Conservation (phyloP, 2,113 vertebrate species). For the Mus spicilegus region DNA sequence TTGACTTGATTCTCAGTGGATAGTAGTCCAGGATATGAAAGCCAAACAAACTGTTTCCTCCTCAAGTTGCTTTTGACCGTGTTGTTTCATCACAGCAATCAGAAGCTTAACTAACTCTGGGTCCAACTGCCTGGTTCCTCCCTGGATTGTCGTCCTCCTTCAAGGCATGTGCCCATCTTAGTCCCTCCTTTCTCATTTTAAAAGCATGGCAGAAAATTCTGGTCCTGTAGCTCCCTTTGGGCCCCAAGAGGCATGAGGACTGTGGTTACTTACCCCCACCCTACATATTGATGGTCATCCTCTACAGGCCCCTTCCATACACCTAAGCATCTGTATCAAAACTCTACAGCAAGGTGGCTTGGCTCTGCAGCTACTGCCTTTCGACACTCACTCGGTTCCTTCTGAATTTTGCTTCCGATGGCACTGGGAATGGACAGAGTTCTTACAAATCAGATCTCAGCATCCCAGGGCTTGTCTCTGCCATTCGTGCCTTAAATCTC, state of each 20-base stretch:
- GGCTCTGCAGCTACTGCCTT: background rate
- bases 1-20: background rate
- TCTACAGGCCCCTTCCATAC: background rate
- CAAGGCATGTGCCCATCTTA: background rate
- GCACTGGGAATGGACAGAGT: background rate
- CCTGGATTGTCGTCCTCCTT: background rate
- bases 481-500: background rate
- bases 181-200: background rate
- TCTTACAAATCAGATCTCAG: background rate
- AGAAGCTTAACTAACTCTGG: background rate
- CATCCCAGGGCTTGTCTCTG: background rate
- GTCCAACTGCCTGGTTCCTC: background rate
- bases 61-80: background rate
- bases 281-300: accelerated
- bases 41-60: background rate
- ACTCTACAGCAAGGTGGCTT: background rate
- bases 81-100: background rate
- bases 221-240: background rate
- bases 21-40: background rate
- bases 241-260: background rate
- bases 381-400: background rate
- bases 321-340: too few relatives aligned
- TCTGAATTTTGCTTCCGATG: background rate
- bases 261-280: background rate
- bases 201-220: background rate